phyloP scores from a whole-genome alignment of 2,888 invertebrate genomes.

The Rhagium mordax region DNA sequence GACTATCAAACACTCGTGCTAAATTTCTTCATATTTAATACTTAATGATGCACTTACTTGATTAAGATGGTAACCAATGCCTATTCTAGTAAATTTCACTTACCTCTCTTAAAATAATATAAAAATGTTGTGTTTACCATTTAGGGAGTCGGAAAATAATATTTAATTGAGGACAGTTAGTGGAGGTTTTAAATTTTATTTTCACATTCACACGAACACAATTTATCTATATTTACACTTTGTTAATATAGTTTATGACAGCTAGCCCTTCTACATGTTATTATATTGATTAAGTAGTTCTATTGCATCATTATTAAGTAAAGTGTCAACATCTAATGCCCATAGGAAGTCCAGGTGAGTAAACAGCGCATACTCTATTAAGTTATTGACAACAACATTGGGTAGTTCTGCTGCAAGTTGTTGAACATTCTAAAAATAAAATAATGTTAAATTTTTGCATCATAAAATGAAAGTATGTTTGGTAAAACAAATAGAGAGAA shows the following conservation, averaged over 20 bases:
- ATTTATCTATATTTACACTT: no score
- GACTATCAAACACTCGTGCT: not conserved
- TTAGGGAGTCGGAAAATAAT: no score
- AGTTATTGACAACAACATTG: conserved; percentile 53
- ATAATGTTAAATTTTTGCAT: conserved; percentile 37
- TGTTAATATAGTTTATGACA: no score
- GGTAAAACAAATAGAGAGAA: no score
- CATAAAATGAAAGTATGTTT: no score
- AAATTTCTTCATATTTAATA: not conserved
- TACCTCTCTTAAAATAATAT: no score
- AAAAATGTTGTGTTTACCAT: no score
- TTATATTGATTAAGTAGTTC: conserved; percentile 26
- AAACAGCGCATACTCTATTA: conserved; percentile 42
- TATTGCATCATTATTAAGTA: conserved; percentile 38
- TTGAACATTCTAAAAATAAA: conserved; percentile 72
- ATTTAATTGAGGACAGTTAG: no score
- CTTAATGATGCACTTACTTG: conserved; percentile 64
- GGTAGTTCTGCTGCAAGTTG: conserved; percentile 70
- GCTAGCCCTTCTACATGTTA: not conserved
- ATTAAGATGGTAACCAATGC: no score
- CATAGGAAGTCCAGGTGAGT: conserved; percentile 56
- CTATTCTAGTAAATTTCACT: no score
- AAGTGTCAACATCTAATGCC: conserved; percentile 46
- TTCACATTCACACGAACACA: no score
- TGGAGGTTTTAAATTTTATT: no score